phyloP scores from a whole-genome alignment of 92 coral and sea anemone species.

The Heteractis magnifica region DNA sequence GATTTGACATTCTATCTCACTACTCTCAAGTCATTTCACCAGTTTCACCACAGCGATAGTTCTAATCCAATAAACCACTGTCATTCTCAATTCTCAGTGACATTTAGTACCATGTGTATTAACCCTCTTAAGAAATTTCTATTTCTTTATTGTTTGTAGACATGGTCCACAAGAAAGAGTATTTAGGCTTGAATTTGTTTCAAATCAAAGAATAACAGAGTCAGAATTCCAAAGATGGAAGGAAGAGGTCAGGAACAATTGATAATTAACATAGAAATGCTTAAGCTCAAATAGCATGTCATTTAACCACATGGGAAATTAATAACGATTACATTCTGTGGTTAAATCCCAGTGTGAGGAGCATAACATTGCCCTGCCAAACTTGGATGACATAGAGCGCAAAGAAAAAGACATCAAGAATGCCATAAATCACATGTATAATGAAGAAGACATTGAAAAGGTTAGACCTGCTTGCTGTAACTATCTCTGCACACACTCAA shows the following conservation, averaged over 20 bases:
- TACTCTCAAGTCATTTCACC: no score
- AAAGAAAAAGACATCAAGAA: constrained; percentile 73
- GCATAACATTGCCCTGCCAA: constrained; percentile 80
- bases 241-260: constrained; percentile 60
- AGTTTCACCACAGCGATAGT: no score
- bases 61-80: no score
- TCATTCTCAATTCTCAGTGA: no score
- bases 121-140: not conserved
- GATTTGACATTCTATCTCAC: no score
- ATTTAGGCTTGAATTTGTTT: constrained; percentile 95
- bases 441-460: constrained; percentile 96
- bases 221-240: constrained; percentile 87
- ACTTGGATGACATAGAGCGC: constrained; percentile 72
- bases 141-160: constrained; percentile 34
- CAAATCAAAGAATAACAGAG: constrained; percentile 90
- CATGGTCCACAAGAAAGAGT: constrained; percentile 97
- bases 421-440: constrained; percentile 81
- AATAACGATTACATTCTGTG: not conserved
- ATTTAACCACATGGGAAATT: not conserved
- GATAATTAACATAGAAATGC: no score
- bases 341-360: constrained; percentile 55
- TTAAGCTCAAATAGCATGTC: no score
- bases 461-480: constrained; percentile 19
- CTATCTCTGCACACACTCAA: no score
- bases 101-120: no score